Percentiles rank a stretch among this genome's conserved stretches.
phyloP scores from a whole-genome alignment of 2,888 invertebrate species.

The Brassicogethes aeneus region DNA sequence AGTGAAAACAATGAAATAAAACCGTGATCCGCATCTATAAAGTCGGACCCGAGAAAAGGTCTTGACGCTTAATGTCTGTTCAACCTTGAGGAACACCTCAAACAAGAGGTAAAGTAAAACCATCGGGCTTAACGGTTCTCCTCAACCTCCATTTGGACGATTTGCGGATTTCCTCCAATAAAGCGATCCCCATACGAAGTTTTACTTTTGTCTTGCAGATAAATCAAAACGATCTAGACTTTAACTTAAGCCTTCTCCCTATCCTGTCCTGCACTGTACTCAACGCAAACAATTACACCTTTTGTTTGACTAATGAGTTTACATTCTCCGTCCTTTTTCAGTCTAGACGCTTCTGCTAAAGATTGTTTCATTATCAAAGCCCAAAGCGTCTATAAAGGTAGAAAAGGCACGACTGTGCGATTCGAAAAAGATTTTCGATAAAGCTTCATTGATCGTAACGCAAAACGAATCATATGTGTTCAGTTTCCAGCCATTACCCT shows the following conservation, averaged over 20 bases:
- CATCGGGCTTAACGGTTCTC: background rate
- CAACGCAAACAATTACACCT: too few relatives aligned
- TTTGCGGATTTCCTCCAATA: constrained; percentile 24
- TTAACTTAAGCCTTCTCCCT: constrained; percentile 14
- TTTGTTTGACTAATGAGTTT: too few relatives aligned
- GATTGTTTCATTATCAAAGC: too few relatives aligned
- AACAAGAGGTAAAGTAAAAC: constrained; percentile 1
- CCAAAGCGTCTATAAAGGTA: too few relatives aligned
- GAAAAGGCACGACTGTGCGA: too few relatives aligned
- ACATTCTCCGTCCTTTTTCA: too few relatives aligned
- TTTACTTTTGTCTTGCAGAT: constrained; percentile 21
- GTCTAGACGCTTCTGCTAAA: constrained; percentile 14
- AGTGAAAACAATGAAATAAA: constrained; percentile 1
- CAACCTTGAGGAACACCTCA: background rate
- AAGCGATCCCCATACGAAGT: constrained; percentile 21
- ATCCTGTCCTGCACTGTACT: too few relatives aligned
- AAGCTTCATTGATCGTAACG: constrained; percentile 20
- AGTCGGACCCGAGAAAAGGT: background rate
- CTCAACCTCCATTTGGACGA: constrained; percentile 15
- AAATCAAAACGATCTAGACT: constrained; percentile 21
- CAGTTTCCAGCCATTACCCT: constrained; percentile 15
- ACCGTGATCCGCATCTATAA: background rate
- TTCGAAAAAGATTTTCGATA: too few relatives aligned
- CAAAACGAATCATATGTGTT: constrained; percentile 17
- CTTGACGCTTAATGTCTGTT: background rate